These are phyloP conservation scores for Stenoptilia bipunctidactyla DNA, from an alignment of 2,888 invertebrate species.

Conservation along the genomic window DNA sequence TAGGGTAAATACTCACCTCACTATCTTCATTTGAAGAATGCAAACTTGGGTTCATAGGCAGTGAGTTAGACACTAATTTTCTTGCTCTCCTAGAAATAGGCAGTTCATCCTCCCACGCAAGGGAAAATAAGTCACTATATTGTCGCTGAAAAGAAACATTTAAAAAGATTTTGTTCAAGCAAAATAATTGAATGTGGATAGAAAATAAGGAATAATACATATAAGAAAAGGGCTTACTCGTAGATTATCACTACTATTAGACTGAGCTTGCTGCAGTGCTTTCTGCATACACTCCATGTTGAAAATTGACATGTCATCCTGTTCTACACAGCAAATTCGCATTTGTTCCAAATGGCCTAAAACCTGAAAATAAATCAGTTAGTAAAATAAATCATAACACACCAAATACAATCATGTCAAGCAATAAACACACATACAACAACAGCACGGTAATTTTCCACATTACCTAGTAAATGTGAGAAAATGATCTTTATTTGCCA, in stretches of 20 bases:
- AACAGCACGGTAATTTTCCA: too few species aligned
- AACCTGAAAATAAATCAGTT: conserved; percentile 63
- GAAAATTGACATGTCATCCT: conserved; percentile 82
- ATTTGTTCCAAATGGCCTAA: conserved; percentile 93
- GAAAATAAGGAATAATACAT: too few species aligned
- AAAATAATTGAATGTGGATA: too few species aligned
- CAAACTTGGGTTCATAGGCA: conserved; percentile 68
- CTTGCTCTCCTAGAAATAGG: conserved; percentile 75
- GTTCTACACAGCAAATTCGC: conserved; percentile 78
- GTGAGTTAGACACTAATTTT: conserved; percentile 71
- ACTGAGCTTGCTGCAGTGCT: conserved; percentile 89
- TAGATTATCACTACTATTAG: conserved; percentile 88
- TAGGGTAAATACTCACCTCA: conserved; percentile 72
- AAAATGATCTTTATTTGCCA: too few species aligned
- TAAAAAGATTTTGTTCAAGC: not conserved
- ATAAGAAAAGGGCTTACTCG: conserved; percentile 59
- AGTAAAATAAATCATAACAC: not conserved
- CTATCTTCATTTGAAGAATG: conserved; percentile 84
- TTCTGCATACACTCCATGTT: conserved; percentile 92
- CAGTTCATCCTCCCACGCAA: conserved; percentile 91
- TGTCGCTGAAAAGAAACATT: conserved; percentile 73
- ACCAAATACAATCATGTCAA: too few species aligned
- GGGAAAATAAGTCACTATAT: conserved; percentile 89
- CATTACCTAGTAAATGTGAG: too few species aligned
- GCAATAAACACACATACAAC: too few species aligned